phyloP scores from a whole-genome alignment of 2,797 vertebrate species.

The Leptodactylus fallax region DNA sequence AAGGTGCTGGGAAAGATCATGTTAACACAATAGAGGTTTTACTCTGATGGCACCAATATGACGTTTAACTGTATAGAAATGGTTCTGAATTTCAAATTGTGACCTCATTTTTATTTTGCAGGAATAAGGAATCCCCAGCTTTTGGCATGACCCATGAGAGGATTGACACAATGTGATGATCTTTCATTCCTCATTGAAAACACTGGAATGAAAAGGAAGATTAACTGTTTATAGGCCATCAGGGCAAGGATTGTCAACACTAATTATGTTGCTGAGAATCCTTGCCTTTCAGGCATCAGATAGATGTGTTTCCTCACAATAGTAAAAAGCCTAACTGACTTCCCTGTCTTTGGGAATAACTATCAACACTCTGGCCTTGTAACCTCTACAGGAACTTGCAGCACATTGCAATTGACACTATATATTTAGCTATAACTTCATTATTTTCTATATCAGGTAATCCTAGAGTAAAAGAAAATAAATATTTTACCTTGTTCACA shows the following conservation, averaged over 20 bases:
- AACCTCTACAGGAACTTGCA: slow-evolving; percentile 26
- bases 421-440: background rate
- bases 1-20: too few relatives aligned
- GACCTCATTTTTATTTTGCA: background rate
- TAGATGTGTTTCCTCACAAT: slow-evolving; percentile 42
- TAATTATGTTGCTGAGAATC: slow-evolving; percentile 30
- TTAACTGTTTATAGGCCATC: slow-evolving; percentile 54
- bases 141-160: background rate
- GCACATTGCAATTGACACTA: slow-evolving; percentile 5
- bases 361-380: slow-evolving; percentile 52
- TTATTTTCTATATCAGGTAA: background rate
- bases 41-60: background rate
- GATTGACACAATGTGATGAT: slow-evolving; percentile 14
- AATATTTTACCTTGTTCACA: too few relatives aligned
- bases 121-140: background rate
- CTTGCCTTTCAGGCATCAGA: slow-evolving; percentile 26
- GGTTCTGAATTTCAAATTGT: background rate
- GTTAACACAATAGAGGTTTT: background rate
- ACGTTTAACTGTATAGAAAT: background rate
- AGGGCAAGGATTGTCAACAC: slow-evolving; percentile 52
- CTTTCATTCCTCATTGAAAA: slow-evolving; percentile 44
- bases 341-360: slow-evolving; percentile 23
- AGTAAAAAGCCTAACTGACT: slow-evolving; percentile 38
- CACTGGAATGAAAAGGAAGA: slow-evolving; percentile 44
- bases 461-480: background rate